These are phyloP conservation scores for Nemapogon koenigi DNA, from an alignment of 2,888 invertebrate species.

Conservation along the genomic window DNA sequence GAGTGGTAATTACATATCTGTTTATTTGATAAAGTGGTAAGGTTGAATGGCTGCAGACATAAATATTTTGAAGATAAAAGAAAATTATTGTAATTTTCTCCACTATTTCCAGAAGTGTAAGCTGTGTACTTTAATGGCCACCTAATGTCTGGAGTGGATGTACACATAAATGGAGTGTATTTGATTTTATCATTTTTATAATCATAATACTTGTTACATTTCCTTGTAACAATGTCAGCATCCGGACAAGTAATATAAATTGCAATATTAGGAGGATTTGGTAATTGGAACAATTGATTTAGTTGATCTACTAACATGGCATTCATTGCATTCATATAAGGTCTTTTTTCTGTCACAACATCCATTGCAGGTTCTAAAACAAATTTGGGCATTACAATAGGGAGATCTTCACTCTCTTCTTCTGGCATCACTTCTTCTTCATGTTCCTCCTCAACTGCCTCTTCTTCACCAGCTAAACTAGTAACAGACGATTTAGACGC, in stretches of 20 bases:
- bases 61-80: constrained; percentile 33
- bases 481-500: constrained; percentile 24
- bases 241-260: constrained; percentile 64
- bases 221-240: constrained; percentile 52
- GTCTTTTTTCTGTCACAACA: constrained; percentile 25
- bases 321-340: constrained; percentile 28
- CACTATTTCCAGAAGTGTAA: not conserved
- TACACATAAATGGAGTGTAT: constrained; percentile 25
- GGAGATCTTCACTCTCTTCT: constrained; percentile 10
- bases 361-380: constrained; percentile 33
- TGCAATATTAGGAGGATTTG: constrained; percentile 51
- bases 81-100: not conserved
- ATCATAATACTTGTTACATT: constrained; percentile 33
- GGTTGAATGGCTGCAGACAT: constrained; percentile 52
- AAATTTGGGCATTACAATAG: constrained; percentile 34
- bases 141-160: constrained; percentile 23
- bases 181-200: constrained; percentile 24
- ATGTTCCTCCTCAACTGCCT: constrained; percentile 26
- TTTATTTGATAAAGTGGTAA: constrained; percentile 36
- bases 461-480: constrained; percentile 24
- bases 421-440: constrained; percentile 23
- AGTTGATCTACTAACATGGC: constrained; percentile 32
- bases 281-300: constrained; percentile 32
- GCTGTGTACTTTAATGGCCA: constrained; percentile 32
- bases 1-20: constrained; percentile 59